Evolutionary conservation across 2,797 vertebrate species (phyloP).

Genomic region (Oreortyx pictus): DNA sequence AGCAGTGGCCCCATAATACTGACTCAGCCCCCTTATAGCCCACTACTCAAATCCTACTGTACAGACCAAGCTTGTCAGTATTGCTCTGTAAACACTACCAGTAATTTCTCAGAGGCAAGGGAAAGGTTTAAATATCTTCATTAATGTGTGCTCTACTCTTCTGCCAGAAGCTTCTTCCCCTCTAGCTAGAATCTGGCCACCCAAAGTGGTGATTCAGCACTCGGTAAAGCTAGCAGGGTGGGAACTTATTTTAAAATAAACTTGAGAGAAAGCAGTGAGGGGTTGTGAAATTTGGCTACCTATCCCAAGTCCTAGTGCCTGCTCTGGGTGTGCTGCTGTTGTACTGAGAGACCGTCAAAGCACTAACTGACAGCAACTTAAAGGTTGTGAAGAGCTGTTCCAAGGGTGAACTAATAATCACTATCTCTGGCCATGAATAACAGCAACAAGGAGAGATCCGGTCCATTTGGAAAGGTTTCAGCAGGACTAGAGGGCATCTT

Average conservation of each 20-base stretch:
- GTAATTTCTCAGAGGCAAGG: neutral
- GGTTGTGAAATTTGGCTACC: conserved; percentile 1
- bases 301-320: neutral
- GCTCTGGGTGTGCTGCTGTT: conserved; percentile 7
- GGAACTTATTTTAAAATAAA: conserved; percentile 21
- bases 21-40: neutral
- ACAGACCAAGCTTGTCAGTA: neutral
- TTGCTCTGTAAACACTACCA: neutral
- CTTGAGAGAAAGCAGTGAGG: conserved; percentile 28
- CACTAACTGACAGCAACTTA: neutral
- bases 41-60: neutral
- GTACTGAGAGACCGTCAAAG: conserved; percentile 4
- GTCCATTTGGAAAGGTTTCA: neutral
- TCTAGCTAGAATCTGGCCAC: conserved; percentile 14
- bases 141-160: neutral
- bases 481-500: neutral
- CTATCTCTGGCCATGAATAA: neutral
- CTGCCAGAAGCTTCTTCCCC: conserved; percentile 15
- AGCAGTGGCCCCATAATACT: neutral
- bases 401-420: conserved; percentile 15
- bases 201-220: conserved; percentile 48
- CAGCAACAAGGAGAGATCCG: conserved; percentile 24
- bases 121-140: neutral
- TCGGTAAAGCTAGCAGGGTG: conserved; percentile 38
- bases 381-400: neutral